Evolutionary conservation across 2,888 invertebrate genomes (phyloP).

Genomic region (Stenotaenia linearis): DNA sequence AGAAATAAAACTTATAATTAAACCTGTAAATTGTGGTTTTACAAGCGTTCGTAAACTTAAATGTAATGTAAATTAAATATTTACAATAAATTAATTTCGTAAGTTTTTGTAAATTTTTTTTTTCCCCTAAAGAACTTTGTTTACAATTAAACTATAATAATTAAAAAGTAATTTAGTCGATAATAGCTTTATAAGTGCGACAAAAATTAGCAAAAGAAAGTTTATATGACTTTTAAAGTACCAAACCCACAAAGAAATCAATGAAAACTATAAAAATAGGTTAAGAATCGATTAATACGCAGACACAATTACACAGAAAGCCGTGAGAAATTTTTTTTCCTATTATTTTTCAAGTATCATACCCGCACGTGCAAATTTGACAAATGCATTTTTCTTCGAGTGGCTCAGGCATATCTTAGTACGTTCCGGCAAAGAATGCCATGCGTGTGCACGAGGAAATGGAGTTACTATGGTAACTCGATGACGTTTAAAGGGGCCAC

Average conservation of each 20-base stretch:
- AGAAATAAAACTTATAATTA: background rate
- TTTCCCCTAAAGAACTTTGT: too few species aligned
- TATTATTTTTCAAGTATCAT: background rate
- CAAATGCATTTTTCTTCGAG: slow-evolving; percentile 35
- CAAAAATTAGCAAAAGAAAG: too few species aligned
- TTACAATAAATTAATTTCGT: too few species aligned
- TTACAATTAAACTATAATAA: too few species aligned
- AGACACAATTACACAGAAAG: background rate
- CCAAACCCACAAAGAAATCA: too few species aligned
- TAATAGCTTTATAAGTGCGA: too few species aligned
- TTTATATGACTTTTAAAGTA: too few species aligned
- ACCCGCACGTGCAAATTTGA: slow-evolving; percentile 37
- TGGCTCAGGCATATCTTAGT: slow-evolving; percentile 33
- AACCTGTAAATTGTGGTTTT: too few species aligned
- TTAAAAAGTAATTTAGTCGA: too few species aligned
- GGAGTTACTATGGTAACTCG: background rate
- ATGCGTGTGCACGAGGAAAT: background rate
- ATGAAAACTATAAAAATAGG: background rate
- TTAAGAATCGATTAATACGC: background rate
- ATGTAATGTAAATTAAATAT: too few species aligned
- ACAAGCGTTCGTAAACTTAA: too few species aligned
- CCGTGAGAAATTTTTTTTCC: background rate
- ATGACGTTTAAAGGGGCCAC: background rate
- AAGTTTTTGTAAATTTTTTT: too few species aligned
- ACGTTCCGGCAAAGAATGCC: background rate